Base-by-base conservation (phyloP, 2,888 invertebrate species). In the Oscheius sp. region DNA sequence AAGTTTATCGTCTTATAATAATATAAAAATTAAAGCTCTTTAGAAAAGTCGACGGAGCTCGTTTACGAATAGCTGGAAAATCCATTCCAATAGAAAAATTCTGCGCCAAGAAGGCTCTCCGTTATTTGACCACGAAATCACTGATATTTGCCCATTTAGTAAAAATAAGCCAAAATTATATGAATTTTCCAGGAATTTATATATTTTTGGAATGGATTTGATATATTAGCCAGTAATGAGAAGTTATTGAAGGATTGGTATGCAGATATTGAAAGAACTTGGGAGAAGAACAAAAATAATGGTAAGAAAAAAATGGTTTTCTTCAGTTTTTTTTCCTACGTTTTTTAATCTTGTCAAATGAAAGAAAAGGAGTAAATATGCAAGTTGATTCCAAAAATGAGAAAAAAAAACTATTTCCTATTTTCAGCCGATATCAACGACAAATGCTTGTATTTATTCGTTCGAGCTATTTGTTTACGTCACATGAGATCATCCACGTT, bases 71-170 rank as follows among this genome's bases (percentile, higher is more conserved):
- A 65, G 95, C 95, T 32, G 96, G 97, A 0, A 96, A 96, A 88
- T 95, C 95, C 0, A 88, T 97, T 74, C 96, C 97, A 1, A 92
- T 95, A 91, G 96, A 97, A 87, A 97, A 97, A 87, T 96, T 95
- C 88, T 92, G 92, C 50, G 90, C 93, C n/a, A 92, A 91, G 85
- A 93, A 94, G 80, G 90, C 93, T 49, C 90, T 91, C 75, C 90
- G 94, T 59, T 95, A 91, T 87, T 90, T 90, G 72, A 89, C 90
- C 38, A 94, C 94, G 86, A 90, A 91, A 61, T 89, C 88, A 44
- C 89, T 97, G 26, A 87, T 92, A 4, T 89, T 95, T 78, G 95
- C 96, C 0, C 91, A 91, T 22, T 89, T 93, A 74, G 89, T 89
- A 79, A 86, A 87, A 81, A 24, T 30, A 2, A 44, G 8, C 22